phyloP scores from a whole-genome alignment of 1,140 invertebrate genomes.

The Papilio aristodemus region DNA sequence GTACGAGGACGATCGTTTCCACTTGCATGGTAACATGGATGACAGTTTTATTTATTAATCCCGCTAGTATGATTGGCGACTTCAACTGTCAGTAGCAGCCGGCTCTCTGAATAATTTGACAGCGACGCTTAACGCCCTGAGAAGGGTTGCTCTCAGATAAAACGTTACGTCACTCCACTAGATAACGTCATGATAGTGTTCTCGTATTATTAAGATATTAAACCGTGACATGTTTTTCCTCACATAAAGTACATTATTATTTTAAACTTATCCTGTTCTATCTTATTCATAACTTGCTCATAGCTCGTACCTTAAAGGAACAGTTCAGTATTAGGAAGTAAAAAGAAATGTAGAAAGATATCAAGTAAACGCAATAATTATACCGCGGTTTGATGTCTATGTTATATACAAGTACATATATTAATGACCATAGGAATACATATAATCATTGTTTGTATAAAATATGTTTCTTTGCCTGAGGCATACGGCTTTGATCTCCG shows the following conservation, averaged over 20 bases:
- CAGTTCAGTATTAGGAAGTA: too few species aligned
- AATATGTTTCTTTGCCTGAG: not conserved
- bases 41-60: not conserved
- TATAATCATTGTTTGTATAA: too few species aligned
- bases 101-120: constrained; percentile 11
- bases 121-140: not conserved
- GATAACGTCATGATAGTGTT: constrained; percentile 10
- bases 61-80: not conserved
- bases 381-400: too few species aligned
- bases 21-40: not conserved
- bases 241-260: too few species aligned
- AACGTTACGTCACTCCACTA: not conserved
- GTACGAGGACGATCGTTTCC: not conserved
- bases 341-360: too few species aligned
- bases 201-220: not conserved
- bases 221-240: too few species aligned
- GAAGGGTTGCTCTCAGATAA: constrained; percentile 15
- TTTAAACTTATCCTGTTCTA: too few species aligned
- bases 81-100: not conserved
- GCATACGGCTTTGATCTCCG: not conserved
- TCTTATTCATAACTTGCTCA: too few species aligned
- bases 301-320: too few species aligned
- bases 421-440: too few species aligned
- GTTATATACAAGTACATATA: too few species aligned
- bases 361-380: too few species aligned